Conservation (phyloP, 1,140 invertebrate species). For the Aphelenchoides fujianensis region DNA sequence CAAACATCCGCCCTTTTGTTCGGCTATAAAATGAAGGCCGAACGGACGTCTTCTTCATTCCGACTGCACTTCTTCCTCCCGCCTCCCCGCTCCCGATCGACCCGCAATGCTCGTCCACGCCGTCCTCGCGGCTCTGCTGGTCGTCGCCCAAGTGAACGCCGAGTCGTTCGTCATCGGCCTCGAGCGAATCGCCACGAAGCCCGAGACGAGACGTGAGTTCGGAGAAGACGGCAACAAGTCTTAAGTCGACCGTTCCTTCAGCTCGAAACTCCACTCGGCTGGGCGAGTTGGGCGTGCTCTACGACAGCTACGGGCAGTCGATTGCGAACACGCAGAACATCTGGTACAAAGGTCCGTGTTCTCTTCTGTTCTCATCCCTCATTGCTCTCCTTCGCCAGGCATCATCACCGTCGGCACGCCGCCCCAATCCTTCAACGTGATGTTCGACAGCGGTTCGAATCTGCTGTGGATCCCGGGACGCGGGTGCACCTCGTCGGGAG, state of each 20-base stretch:
- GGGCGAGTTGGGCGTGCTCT: neutral
- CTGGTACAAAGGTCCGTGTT: slow-evolving; percentile 9
- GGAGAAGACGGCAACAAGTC: neutral
- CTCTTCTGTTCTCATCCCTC: too few relatives aligned
- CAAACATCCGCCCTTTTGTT: too few relatives aligned
- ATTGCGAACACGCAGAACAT: slow-evolving; percentile 10
- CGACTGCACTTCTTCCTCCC: too few relatives aligned
- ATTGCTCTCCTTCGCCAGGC: too few relatives aligned
- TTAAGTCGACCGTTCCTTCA: neutral
- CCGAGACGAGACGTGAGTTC: slow-evolving; percentile 4
- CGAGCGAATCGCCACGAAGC: neutral
- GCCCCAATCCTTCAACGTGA: neutral
- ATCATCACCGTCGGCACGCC: slow-evolving; percentile 11
- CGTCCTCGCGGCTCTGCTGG: too few relatives aligned
- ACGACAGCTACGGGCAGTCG: neutral
- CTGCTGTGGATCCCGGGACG: neutral
- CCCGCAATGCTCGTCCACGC: too few relatives aligned
- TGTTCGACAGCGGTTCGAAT: neutral
- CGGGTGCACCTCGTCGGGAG: neutral
- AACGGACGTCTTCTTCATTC: too few relatives aligned
- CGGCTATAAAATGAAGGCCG: too few relatives aligned
- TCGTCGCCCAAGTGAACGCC: too few relatives aligned
- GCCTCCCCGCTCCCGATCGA: too few relatives aligned
- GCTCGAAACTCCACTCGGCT: neutral
- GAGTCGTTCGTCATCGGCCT: neutral